A percentile compares a stretch with the other conserved stretches of the same genome.
Conservation (phyloP, 2,797 vertebrate species). For the Synanceia verrucosa region DNA sequence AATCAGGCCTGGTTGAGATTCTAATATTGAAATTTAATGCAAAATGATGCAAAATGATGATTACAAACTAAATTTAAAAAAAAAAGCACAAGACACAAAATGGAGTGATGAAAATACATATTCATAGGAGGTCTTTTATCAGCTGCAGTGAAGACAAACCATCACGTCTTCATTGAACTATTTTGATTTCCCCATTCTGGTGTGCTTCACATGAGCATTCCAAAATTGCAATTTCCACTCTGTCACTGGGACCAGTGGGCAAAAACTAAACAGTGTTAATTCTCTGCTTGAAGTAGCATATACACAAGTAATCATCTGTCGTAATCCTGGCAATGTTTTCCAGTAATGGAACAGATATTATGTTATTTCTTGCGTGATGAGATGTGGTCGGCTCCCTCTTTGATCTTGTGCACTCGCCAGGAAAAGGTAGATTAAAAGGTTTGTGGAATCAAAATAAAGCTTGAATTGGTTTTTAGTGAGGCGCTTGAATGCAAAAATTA, state of each 20-base stretch:
- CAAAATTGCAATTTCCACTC: conserved; percentile 51
- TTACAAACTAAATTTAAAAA: neutral
- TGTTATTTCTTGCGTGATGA: conserved; percentile 76
- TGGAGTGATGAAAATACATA: neutral
- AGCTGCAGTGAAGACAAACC: conserved; percentile 7
- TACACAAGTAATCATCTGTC: conserved; percentile 71
- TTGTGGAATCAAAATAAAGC: conserved; percentile 75
- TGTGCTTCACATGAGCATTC: conserved; percentile 31
- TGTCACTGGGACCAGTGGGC: conserved; percentile 58
- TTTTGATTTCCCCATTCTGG: conserved; percentile 35
- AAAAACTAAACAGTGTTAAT: conserved; percentile 70
- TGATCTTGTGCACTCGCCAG: conserved; percentile 78
- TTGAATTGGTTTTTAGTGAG: conserved; percentile 66
- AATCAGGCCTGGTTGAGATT: neutral
- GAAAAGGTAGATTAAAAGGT: conserved; percentile 79
- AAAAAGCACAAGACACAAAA: neutral
- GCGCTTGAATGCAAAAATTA: conserved; percentile 47
- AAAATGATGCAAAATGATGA: neutral
- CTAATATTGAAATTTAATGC: neutral
- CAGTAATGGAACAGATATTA: conserved; percentile 72
- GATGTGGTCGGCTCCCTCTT: conserved; percentile 68
- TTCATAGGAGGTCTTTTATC: neutral
- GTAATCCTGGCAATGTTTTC: conserved; percentile 73
- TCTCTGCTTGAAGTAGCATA: conserved; percentile 71
- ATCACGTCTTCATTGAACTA: conserved; percentile 16